Conservation (phyloP, 2,113 vertebrate species). For the Percina caprodes region DNA sequence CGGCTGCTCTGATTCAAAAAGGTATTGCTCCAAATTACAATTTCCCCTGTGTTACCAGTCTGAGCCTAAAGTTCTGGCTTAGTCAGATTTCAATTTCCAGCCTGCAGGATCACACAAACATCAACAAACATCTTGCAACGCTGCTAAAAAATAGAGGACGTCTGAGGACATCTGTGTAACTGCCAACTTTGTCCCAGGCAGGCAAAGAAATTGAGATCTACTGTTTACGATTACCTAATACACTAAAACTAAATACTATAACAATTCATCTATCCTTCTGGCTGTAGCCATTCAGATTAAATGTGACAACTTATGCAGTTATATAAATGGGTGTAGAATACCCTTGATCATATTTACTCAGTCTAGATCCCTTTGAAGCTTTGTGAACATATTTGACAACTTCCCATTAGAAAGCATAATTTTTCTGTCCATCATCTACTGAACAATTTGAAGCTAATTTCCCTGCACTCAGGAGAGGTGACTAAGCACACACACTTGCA, state of each 20-base stretch:
- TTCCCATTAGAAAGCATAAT: conserved; percentile 45
- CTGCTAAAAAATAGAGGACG: conserved; percentile 48
- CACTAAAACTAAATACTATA: not conserved
- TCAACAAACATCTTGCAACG: conserved; percentile 47
- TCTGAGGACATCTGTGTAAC: conserved; percentile 62
- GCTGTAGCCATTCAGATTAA: conserved; percentile 36
- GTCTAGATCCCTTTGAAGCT: conserved; percentile 18
- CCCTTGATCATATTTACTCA: conserved; percentile 19
- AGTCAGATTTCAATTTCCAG: conserved; percentile 30
- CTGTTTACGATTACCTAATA: conserved; percentile 44
- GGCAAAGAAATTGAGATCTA: conserved; percentile 66
- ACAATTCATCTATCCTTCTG: conserved; percentile 58
- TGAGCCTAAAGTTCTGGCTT: conserved; percentile 32
- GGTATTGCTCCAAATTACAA: conserved; percentile 49
- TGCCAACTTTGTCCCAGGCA: conserved; percentile 60
- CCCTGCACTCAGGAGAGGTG: conserved; percentile 18
- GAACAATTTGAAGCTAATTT: conserved; percentile 55
- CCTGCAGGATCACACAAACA: conserved; percentile 24
- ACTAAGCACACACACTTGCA: conserved; percentile 11
- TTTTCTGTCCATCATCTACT: conserved; percentile 46
- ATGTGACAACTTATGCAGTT: conserved; percentile 40
- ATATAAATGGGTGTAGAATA: conserved; percentile 46
- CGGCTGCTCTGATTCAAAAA: conserved; percentile 60
- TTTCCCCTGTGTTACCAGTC: conserved; percentile 25
- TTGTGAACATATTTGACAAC: conserved; percentile 56